Conservation (phyloP, 2,113 vertebrate genomes). For the Urocynchramus pylzowi region DNA sequence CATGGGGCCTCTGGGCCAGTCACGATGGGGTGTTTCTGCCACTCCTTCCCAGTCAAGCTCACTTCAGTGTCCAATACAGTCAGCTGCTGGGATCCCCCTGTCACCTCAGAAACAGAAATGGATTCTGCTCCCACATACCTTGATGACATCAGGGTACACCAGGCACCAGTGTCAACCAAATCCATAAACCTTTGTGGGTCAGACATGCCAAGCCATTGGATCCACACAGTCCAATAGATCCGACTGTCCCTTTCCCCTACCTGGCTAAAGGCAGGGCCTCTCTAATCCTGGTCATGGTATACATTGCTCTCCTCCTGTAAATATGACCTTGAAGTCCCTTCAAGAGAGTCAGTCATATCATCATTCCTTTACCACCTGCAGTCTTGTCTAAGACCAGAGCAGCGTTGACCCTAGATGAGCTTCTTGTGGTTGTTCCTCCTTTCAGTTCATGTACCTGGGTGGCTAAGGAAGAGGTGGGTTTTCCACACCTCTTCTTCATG, state of each 20-base stretch:
- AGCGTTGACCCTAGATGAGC: background rate
- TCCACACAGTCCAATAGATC: background rate
- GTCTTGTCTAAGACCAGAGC: rapidly evolving
- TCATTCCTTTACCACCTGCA: background rate
- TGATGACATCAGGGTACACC: background rate
- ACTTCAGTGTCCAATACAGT: too few species aligned
- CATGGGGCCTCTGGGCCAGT: background rate
- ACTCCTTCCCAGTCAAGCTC: background rate
- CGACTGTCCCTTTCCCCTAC: rapidly evolving
- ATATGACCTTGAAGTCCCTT: background rate
- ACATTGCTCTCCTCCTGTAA: background rate
- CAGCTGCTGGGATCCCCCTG: background rate
- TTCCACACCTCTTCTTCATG: background rate
- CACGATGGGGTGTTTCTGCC: background rate
- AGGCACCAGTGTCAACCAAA: rapidly evolving
- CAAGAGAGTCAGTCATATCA: background rate
- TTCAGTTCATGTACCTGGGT: background rate
- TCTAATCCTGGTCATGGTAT: background rate
- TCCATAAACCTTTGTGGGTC: background rate
- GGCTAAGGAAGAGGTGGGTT: background rate
- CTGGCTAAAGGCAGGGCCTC: background rate
- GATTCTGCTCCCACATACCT: background rate
- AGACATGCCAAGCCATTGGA: background rate
- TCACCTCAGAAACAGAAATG: background rate
- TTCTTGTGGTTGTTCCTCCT: background rate